Conservation (phyloP, 2,113 vertebrate species). For the Oriolus oriolus region DNA sequence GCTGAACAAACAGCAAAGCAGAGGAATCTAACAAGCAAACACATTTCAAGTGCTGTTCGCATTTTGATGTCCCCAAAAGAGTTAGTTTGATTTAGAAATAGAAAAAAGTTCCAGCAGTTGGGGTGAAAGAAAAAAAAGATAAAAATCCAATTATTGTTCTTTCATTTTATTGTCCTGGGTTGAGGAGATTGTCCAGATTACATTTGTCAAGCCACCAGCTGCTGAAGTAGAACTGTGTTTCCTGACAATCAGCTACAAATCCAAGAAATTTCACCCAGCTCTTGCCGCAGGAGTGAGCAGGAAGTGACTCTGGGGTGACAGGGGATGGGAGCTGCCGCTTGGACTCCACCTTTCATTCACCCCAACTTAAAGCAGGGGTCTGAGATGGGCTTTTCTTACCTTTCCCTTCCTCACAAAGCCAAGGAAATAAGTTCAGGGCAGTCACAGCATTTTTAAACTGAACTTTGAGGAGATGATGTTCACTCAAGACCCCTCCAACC, state of each 20-base stretch:
- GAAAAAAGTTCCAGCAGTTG: background rate
- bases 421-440: background rate
- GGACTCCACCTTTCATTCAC: background rate
- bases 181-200: background rate
- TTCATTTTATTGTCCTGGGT: background rate
- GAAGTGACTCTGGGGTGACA: background rate
- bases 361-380: background rate
- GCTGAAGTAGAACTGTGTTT: background rate
- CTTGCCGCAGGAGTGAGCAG: background rate
- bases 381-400: background rate
- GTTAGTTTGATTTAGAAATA: background rate
- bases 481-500: background rate
- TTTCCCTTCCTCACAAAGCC: background rate
- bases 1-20: background rate
- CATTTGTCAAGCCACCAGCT: background rate
- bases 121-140: background rate
- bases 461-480: background rate
- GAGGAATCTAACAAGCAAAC: background rate
- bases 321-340: background rate
- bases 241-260: background rate
- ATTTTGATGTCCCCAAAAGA: background rate
- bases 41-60: background rate
- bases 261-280: background rate
- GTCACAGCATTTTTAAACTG: background rate
- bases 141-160: accelerated